Percentiles rank a stretch among this genome's conserved stretches.
phyloP scores from a whole-genome alignment of 92 coral and sea anemone species.

The Heliopora coerulea region DNA sequence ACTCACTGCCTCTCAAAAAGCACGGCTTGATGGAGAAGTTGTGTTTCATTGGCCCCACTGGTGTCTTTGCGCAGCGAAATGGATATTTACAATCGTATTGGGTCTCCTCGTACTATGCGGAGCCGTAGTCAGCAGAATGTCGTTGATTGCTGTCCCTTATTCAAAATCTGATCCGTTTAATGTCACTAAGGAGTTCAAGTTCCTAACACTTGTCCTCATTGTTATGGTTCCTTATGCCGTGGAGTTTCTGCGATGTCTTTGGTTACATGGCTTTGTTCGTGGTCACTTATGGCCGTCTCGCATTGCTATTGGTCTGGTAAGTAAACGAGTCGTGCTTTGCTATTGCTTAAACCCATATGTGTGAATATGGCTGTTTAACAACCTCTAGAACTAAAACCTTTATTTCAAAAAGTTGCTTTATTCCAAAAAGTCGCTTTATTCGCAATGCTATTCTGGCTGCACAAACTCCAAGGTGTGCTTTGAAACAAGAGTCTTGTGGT shows the following conservation, averaged over 20 bases:
- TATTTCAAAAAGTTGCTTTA: too few species aligned
- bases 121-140: conserved; percentile 40
- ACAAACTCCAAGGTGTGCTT: too few species aligned
- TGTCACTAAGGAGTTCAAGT: conserved; percentile 1
- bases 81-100: conserved; percentile 25
- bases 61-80: conserved; percentile 25
- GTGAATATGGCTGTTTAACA: too few species aligned
- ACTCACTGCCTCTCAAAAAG: conserved; percentile 21
- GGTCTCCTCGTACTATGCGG: conserved; percentile 10
- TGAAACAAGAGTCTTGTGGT: too few species aligned
- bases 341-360: too few species aligned
- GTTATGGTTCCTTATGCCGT: conserved; percentile 28
- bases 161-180: neutral
- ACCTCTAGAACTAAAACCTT: too few species aligned
- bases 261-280: conserved; percentile 31
- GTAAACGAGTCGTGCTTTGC: too few species aligned
- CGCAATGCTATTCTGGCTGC: too few species aligned
- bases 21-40: conserved; percentile 22
- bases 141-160: conserved; percentile 22
- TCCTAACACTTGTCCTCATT: conserved; percentile 23
- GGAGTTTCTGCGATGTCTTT: conserved; percentile 15
- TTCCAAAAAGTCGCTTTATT: too few species aligned
- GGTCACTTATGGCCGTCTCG: conserved; percentile 32
- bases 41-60: conserved; percentile 22
- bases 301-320: conserved; percentile 16